Base-by-base conservation (phyloP, 2,888 invertebrate genomes). In the Hartigia nigra region DNA sequence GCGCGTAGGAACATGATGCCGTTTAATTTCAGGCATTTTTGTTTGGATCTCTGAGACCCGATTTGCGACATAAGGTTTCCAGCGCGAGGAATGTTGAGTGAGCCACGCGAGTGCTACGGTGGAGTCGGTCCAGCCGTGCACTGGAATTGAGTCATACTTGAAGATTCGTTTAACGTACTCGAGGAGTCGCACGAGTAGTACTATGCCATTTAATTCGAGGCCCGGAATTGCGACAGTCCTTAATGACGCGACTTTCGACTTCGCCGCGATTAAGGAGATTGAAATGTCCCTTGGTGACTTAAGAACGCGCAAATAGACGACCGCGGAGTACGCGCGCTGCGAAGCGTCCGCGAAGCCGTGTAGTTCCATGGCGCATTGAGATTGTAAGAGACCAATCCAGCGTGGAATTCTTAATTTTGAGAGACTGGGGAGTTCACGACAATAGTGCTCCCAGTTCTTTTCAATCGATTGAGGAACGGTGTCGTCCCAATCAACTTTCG, bases 1-100 rank as follows among this genome's bases (percentile, higher is more conserved):
- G 1, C n/a, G 4, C 0, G 84, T 82, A 11, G 77, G 12, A 3
- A 87, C 84, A 74, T 86, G 85, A 32, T 78, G 82, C 87, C 87
- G 84, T 5, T 83, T 82, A 39, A 70, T 36, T 12, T 69, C 23
- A 12, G 83, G 74, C 37, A 85, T 76, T n/a, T n/a, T n/a, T 1
- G 78, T 79, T 12, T 86, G 80, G 9, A 88, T 86, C 70, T 83
- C 82, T 0, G 84, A 81, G 0, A 84, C 84, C 11, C 86, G 75
- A 76, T 88, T 88, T 0, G 81, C 81, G 0, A 88, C 81, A 55
- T 85, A 88, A 1, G 84, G 84, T 74, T 85, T 87, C 82, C 83
- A 84, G 34, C 78, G 75, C n/a, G 80, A 82, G 14, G 88, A 86
- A n/a, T 85, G 82, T 14, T 82, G 78, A 1, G 76, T 79, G 1